Evolutionary conservation across 1,140 invertebrate species (phyloP), one percentile per base, ranked within the genome.

Genomic region (Parapsyche elsis): DNA sequence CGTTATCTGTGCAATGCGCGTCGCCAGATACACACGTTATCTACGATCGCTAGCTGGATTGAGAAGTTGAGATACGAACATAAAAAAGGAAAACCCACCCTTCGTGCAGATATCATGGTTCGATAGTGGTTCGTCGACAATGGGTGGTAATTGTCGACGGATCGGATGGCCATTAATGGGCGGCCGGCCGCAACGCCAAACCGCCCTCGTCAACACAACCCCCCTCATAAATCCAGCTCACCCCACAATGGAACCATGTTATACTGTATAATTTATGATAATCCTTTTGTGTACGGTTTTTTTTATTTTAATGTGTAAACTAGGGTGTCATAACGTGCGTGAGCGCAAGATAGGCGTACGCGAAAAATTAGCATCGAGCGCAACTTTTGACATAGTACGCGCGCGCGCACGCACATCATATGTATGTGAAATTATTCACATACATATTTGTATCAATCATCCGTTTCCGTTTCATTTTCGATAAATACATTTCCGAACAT

Each of bases 181-280:
- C 64, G 10, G 24, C 23, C 24, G 49, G 49, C 49, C 49, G 49
- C 49, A 53, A 38, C 49, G 49, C 49, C 16, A 38, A 38, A 38
- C 30, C 30, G 30, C 49, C 49, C 49, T 10, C 12, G 16, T 53
- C 12, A 53, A 53, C 49, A 53, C 16, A 53, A 53, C 10, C 16
- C 49, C 49, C 16, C 30, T n/a, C 30, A 38, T 38, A 38, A 38
- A 38, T 38, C 30, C 30, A 38, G 57, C 57, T 61, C 49, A 53
- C 57, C 57, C 57, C 57, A 21, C 57, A 61, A 61, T 38, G 30
- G 30, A 38, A 38, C 16, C 57, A 61, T 61, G 57, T 44, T 38
- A 71, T 24, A 76, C 12, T 26, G 49, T 38, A 76, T 76, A 76
- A 76, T 76, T 76, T 76, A 76, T 76, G 74, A 30, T 76, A 76